Conservation (phyloP, 2,797 vertebrate species). For the Brachyalestes nurse region DNA sequence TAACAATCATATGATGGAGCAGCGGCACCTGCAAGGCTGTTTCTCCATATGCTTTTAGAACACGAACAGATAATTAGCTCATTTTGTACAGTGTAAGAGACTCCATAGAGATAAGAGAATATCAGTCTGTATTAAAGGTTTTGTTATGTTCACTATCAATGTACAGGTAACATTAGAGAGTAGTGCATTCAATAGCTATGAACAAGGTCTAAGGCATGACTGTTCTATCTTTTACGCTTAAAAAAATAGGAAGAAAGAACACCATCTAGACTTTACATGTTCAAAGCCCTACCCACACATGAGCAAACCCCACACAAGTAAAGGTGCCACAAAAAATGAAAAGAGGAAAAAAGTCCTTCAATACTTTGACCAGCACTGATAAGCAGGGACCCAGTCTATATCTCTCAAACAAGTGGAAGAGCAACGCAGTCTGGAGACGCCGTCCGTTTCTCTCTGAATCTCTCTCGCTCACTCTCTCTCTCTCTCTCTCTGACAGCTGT, state of each 20-base stretch:
- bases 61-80: slow-evolving; percentile 38
- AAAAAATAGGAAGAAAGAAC: background rate
- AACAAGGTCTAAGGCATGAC: background rate
- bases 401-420: slow-evolving; percentile 30
- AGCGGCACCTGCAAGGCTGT: slow-evolving; percentile 65
- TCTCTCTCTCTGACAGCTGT: slow-evolving; percentile 26
- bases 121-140: slow-evolving; percentile 7
- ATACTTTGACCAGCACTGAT: slow-evolving; percentile 13
- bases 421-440: slow-evolving; percentile 10
- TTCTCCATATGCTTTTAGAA: slow-evolving; percentile 67
- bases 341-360: background rate
- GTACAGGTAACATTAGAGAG: background rate
- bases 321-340: slow-evolving; percentile 1
- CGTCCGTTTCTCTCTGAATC: slow-evolving; percentile 20
- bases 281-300: background rate
- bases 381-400: slow-evolving; percentile 12
- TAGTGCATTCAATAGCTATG: background rate
- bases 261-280: background rate
- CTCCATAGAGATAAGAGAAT: slow-evolving; percentile 31
- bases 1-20: slow-evolving; percentile 73
- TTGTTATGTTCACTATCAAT: background rate
- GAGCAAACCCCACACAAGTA: background rate
- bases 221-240: slow-evolving; percentile 4
- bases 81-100: slow-evolving; percentile 37
- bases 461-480: slow-evolving; percentile 24